phyloP scores from a whole-genome alignment of 2,888 invertebrate species.

The Dascillus cervinus region DNA sequence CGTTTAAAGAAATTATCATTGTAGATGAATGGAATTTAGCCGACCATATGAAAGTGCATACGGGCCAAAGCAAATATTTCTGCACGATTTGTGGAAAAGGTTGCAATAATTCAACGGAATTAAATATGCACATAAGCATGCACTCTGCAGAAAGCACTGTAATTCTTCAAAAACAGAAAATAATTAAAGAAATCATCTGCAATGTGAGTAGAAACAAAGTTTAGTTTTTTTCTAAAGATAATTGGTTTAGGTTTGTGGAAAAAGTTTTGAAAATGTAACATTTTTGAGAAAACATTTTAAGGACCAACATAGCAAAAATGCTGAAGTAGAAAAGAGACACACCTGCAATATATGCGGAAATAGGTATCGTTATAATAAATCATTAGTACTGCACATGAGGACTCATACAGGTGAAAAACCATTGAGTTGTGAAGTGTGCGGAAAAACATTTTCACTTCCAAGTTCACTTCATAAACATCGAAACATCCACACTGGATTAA shows the following conservation, averaged over 20 bases:
- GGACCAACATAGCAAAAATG: slow-evolving; percentile 15
- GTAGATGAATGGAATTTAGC: slow-evolving; percentile 38
- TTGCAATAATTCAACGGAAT: slow-evolving; percentile 26
- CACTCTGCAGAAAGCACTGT: no score
- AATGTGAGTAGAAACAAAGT: slow-evolving; percentile 21
- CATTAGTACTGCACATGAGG: slow-evolving; percentile 34
- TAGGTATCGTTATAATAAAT: slow-evolving; percentile 36
- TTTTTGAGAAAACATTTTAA: slow-evolving; percentile 25
- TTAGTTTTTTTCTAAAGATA: not conserved
- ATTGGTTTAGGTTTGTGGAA: slow-evolving; percentile 33
- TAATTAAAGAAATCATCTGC: slow-evolving; percentile 18
- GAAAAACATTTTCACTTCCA: slow-evolving; percentile 34
- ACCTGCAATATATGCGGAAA: slow-evolving; percentile 38
- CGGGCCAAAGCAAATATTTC: slow-evolving; percentile 34
- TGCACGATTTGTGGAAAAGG: slow-evolving; percentile 34
- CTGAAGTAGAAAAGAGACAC: slow-evolving; percentile 28
- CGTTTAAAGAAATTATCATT: slow-evolving; percentile 5
- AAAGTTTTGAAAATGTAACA: slow-evolving; percentile 29
- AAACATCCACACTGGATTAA: slow-evolving; percentile 31
- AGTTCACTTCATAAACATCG: slow-evolving; percentile 38
- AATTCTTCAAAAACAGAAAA: no score
- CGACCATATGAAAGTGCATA: slow-evolving; percentile 38
- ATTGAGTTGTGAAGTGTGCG: slow-evolving; percentile 37
- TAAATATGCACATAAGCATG: slow-evolving; percentile 28
- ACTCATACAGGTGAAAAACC: slow-evolving; percentile 39